These are phyloP conservation scores for Phragmatobia fuliginosa DNA, from an alignment of 2,888 invertebrate genomes.

Conservation along the genomic window DNA sequence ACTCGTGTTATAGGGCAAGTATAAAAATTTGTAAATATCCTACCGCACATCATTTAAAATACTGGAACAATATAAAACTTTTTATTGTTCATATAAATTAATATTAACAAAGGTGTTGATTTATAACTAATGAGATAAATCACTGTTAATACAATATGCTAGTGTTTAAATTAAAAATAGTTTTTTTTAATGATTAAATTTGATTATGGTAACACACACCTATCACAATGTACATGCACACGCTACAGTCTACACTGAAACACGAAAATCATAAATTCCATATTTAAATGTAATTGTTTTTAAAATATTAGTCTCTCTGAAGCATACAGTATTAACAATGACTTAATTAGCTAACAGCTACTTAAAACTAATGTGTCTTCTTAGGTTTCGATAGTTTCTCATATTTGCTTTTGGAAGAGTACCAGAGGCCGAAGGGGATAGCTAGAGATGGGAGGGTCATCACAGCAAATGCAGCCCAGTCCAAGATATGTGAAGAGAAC, in stretches of 20 bases:
- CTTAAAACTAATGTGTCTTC: constrained; percentile 84
- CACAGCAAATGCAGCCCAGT: constrained; percentile 98
- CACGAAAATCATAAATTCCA: neutral
- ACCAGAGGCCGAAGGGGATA: constrained; percentile 98
- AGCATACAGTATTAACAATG: constrained; percentile 64
- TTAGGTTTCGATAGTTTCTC: constrained; percentile 92
- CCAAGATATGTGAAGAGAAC: constrained; percentile 98
- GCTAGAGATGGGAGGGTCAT: constrained; percentile 98
- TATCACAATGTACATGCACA: neutral
- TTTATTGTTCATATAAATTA: constrained; percentile 84
- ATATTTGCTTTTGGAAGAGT: constrained; percentile 97
- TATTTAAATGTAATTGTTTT: constrained; percentile 2
- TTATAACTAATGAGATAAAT: constrained; percentile 61
- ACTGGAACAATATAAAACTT: constrained; percentile 47
- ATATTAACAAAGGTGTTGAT: constrained; percentile 70
- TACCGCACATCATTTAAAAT: neutral
- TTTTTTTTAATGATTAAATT: neutral
- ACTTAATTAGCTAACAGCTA: constrained; percentile 52
- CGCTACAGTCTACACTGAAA: neutral
- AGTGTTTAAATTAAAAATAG: constrained; percentile 2
- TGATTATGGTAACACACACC: constrained; percentile 2
- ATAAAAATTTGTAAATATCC: neutral
- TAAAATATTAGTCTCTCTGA: neutral
- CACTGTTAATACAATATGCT: constrained; percentile 62
- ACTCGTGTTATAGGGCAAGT: too few relatives aligned